Percentiles rank a stretch among this genome's conserved stretches.
phyloP scores from a whole-genome alignment of 2,797 vertebrate species.

The Crypturellus tataupa region DNA sequence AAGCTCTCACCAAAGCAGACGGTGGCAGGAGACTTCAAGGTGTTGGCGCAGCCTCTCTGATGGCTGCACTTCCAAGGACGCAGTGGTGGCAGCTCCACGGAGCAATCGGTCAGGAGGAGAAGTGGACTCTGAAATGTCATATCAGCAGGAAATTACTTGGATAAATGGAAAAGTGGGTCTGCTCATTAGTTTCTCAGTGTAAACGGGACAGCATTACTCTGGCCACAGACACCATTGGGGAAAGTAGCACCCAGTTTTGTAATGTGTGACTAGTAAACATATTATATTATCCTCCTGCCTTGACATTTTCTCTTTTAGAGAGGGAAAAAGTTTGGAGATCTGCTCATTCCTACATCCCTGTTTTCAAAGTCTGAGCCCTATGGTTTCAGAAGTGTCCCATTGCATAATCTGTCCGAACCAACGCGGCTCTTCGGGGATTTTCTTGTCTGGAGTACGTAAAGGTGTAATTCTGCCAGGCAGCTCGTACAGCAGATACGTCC shows the following conservation, averaged over 20 bases:
- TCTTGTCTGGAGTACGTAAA: rapidly evolving
- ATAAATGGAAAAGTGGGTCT: neutral
- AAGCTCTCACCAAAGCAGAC: rapidly evolving
- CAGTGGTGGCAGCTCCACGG: neutral
- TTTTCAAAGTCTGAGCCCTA: neutral
- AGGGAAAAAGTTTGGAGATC: neutral
- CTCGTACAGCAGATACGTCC: rapidly evolving
- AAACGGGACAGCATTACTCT: neutral
- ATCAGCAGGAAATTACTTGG: neutral
- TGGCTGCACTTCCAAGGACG: neutral
- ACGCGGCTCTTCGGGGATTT: rapidly evolving
- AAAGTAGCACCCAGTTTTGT: neutral
- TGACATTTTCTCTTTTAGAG: neutral
- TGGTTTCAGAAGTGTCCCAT: rapidly evolving
- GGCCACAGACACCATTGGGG: neutral
- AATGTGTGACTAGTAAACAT: neutral
- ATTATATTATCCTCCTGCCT: rapidly evolving
- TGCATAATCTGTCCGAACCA: rapidly evolving
- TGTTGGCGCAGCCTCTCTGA: neutral
- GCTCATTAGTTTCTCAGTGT: neutral
- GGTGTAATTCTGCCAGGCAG: neutral
- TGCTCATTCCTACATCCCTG: rapidly evolving
- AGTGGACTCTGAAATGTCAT: neutral
- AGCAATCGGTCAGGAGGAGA: neutral
- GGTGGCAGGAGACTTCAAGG: neutral